Base-by-base conservation (phyloP, 2,113 vertebrate genomes). In the Brienomyrus brachyistius region DNA sequence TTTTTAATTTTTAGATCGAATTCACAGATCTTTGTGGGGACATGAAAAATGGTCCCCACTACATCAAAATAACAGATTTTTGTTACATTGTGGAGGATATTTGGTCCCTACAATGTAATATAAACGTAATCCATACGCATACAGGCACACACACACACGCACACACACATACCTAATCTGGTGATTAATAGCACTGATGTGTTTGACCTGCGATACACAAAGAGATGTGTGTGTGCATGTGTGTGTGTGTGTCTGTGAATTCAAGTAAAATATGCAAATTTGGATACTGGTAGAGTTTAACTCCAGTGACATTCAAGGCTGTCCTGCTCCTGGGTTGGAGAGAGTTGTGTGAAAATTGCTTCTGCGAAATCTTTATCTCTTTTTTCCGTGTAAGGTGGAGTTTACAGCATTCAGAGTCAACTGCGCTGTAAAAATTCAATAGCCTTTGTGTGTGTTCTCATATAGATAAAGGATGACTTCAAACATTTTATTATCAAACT, bases 361-460 rank as follows among this genome's bases (percentile, higher is more conserved):
- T 50, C 83, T 86, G 47, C 23, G 83, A 86, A 86, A 86, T 50
- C 83, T 51, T 86, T 86, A 86, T 86, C 83, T 27, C 45, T n/a
- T 86, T 48, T 48, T 86, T 86, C 83, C 0, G 0, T 2, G 83
- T 27, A 51, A 86, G 45, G 23, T 27, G 15, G 48, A 48, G 8
- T 27, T 85, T n/a, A 85, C 48, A 50, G 83, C 45, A 48, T 85
- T 85, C 83, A n/a, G 83, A 51, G 83, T 51, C 19, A 51, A 9
- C 48, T 51, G 6, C 21, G 27, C 45, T 48, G 11, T 47, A 86
- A 27, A 48, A 51, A 86, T 3, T 8, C 21, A 51, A 48, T n/a
- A 15, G 47, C 11, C 17, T 48, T 51, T 10, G 48, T 86, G 45
- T 50, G n/a, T 50, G 23, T 27, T 50, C 83, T 86, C 45, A 15